Conservation (phyloP, 2,113 vertebrate genomes). For the Eubucco bourcierii region DNA sequence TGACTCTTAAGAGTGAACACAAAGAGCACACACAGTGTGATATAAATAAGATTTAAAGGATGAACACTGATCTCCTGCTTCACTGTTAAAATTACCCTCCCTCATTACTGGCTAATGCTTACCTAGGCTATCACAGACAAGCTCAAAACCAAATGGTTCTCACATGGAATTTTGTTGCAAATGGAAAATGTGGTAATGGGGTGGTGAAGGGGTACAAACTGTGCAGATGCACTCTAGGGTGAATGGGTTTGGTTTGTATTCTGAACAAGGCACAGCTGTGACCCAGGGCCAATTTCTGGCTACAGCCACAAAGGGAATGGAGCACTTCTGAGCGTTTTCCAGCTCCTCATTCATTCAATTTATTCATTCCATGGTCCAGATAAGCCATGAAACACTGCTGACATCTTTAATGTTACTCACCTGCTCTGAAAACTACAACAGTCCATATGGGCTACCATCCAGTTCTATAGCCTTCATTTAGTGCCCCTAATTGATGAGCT, state of each 20-base stretch:
- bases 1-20: not conserved
- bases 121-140: not conserved
- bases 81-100: not conserved
- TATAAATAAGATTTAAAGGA: not conserved
- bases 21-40: not conserved
- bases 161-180: not conserved
- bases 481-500: not conserved
- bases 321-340: not conserved
- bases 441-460: not conserved
- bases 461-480: not conserved
- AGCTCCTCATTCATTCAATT: not conserved
- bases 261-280: not conserved
- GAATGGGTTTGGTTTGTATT: not conserved
- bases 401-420: not conserved
- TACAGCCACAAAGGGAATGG: not conserved
- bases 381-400: not conserved
- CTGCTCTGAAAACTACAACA: not conserved
- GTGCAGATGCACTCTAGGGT: accelerated
- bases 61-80: not conserved
- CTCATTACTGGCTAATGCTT: not conserved
- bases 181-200: not conserved
- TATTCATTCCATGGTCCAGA: not conserved
- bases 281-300: not conserved
- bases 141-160: not conserved
- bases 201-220: not conserved